Base-by-base conservation (phyloP, 2,888 invertebrate species). In the Lycaena phlaeas region DNA sequence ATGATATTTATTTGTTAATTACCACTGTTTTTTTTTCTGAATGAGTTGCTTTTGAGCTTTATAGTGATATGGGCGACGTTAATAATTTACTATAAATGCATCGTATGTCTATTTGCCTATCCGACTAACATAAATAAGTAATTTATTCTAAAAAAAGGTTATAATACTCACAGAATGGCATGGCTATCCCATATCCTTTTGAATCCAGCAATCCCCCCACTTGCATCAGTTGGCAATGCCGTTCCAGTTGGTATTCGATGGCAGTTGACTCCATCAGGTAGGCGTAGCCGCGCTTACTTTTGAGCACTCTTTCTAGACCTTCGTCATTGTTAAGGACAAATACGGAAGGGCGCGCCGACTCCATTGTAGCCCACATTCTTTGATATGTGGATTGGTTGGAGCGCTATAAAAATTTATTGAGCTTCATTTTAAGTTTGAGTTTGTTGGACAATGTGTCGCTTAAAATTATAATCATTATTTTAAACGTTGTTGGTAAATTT, bases 251-350 rank as follows among this genome's bases (percentile, higher is more conserved):
- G 73, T 97, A 99, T 71, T 99, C 98, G 49, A 98, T 92, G 1
- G 93, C 92, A 0, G 96, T 93, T 4, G 96, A 97, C 81, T 98
- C 98, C 95, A 98, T 97, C 31, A 99, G 86, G 68, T 93, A 98
- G 2, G 98, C 98, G 69, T 96, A 99, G 40, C 86, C 87, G 38
- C 92, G 87, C 67, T 93, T 93, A 28, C 89, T 90, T 68, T 90
- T 91, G 39, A 88, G 59, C 0, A 97, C 97, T 44, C 94, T 86
- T 9, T 95, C 92, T 1, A 96, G 91, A 0, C 97, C 98, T 59
- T 95, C 94, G 30, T 89, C 89, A 64, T 96, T 97, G 59, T 87
- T 90, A 44, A 87, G 88, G 6, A 92, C 90, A 68, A 96, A 96
- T 0, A 96, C 95, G 0, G 90, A 88, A 0, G 96, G 95, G 22